Evolutionary conservation across 1,140 invertebrate genomes (phyloP).

Genomic region (Magallana angulata): DNA sequence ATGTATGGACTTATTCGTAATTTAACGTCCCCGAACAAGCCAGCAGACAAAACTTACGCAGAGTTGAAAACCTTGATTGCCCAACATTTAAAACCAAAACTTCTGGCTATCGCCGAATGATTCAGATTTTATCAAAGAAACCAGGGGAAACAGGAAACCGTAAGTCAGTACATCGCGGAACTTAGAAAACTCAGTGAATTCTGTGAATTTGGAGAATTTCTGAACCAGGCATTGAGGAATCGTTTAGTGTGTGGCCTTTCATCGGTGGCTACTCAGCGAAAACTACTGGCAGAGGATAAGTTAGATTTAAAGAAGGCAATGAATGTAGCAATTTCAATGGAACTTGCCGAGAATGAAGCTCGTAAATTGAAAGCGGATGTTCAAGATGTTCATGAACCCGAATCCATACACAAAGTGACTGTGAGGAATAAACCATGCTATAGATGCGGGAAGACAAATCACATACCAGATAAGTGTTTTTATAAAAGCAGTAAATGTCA

Average conservation of each 20-base stretch:
- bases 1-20: neutral
- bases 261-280: conserved; percentile 15
- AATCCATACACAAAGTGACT: conserved; percentile 25
- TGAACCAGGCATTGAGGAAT: conserved; percentile 6
- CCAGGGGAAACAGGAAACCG: neutral
- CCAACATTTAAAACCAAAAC: conserved; percentile 8
- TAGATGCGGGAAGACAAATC: conserved; percentile 38
- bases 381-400: neutral
- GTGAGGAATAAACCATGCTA: neutral
- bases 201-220: conserved; percentile 33
- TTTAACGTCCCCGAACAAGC: conserved; percentile 36
- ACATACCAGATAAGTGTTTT: conserved; percentile 33
- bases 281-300: conserved; percentile 17
- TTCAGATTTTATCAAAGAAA: conserved; percentile 44
- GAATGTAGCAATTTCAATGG: neutral
- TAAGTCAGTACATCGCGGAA: conserved; percentile 22
- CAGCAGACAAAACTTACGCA: conserved; percentile 13
- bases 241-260: conserved; percentile 38
- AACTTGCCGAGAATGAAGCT: conserved; percentile 35
- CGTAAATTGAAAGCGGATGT: conserved; percentile 19
- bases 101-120: neutral
- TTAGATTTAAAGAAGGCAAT: neutral
- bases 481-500: conserved; percentile 20
- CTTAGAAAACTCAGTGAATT: conserved; percentile 18
- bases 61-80: conserved; percentile 1